A percentile compares a stretch with the other conserved stretches of the same genome.
These are phyloP conservation scores for Trisateles emortualis DNA, from an alignment of 2,888 invertebrate genomes.

Conservation along the genomic window DNA sequence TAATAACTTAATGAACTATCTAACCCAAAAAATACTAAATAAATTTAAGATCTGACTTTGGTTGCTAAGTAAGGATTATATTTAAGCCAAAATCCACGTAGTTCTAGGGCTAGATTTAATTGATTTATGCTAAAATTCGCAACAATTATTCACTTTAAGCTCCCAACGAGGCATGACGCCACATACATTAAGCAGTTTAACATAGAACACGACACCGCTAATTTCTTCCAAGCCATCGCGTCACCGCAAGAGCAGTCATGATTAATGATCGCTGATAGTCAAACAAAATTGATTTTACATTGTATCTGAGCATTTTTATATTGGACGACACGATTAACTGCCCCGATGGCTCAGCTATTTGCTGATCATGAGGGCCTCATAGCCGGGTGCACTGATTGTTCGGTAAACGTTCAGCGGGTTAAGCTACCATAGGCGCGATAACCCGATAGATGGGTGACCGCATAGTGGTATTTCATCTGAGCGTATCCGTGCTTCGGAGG, in stretches of 20 bases:
- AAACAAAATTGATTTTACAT: conserved; percentile 41
- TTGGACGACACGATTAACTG: neutral
- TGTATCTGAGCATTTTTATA: conserved; percentile 4
- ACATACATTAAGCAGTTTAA: conserved; percentile 32
- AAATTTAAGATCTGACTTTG: too few species aligned
- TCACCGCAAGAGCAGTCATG: conserved; percentile 22
- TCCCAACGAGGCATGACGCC: conserved; percentile 22
- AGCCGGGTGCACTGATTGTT: too few species aligned
- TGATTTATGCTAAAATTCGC: neutral
- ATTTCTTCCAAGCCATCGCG: conserved; percentile 31
- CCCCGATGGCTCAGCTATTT: too few species aligned
- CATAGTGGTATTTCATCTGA: too few species aligned
- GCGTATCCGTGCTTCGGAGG: too few species aligned
- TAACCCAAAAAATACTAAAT: too few species aligned
- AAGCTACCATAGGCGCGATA: too few species aligned
- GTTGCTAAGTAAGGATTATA: too few species aligned
- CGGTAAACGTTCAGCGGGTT: too few species aligned
- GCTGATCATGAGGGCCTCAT: too few species aligned
- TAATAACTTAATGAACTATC: too few species aligned
- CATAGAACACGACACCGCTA: conserved; percentile 21
- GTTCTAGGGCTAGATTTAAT: neutral
- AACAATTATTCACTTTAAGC: neutral
- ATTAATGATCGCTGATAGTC: conserved; percentile 35
- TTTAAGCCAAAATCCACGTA: neutral
- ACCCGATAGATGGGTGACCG: too few species aligned